phyloP scores from a whole-genome alignment of 1,140 invertebrate species.

The Alviniconcha marisindica region DNA sequence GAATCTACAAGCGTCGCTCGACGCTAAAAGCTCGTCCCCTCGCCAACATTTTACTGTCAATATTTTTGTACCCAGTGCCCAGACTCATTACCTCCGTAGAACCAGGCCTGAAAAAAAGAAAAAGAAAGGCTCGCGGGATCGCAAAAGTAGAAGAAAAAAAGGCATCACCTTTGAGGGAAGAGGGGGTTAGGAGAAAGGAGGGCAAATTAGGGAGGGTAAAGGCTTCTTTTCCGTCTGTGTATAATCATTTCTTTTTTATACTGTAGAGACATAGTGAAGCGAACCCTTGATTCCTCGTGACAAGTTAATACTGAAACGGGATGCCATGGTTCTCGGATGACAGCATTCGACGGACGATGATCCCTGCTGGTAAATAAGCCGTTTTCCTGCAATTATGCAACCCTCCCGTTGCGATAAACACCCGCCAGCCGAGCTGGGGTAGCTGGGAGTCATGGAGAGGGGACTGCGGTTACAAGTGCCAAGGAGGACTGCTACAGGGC shows the following conservation, averaged over 20 bases:
- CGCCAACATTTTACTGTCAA: background rate
- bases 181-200: background rate
- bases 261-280: background rate
- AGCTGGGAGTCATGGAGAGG: background rate
- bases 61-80: constrained; percentile 7
- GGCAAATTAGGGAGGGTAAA: background rate
- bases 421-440: background rate
- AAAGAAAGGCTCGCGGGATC: background rate
- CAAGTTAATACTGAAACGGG: constrained; percentile 11
- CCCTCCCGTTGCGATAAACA: constrained; percentile 33
- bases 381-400: constrained; percentile 26
- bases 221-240: background rate
- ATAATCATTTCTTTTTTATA: background rate
- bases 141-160: too few relatives aligned
- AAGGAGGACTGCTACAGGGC: too few relatives aligned
- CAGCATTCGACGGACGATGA: background rate
- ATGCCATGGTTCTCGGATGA: background rate
- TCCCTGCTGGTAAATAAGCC: constrained; percentile 6
- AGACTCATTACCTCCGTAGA: background rate
- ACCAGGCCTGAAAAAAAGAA: background rate
- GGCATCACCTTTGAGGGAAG: background rate
- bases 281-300: background rate
- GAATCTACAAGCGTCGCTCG: background rate
- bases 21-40: background rate
- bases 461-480: background rate